These are phyloP conservation scores for Bombus huntii DNA, from an alignment of 1,140 invertebrate genomes.

Conservation along the genomic window DNA sequence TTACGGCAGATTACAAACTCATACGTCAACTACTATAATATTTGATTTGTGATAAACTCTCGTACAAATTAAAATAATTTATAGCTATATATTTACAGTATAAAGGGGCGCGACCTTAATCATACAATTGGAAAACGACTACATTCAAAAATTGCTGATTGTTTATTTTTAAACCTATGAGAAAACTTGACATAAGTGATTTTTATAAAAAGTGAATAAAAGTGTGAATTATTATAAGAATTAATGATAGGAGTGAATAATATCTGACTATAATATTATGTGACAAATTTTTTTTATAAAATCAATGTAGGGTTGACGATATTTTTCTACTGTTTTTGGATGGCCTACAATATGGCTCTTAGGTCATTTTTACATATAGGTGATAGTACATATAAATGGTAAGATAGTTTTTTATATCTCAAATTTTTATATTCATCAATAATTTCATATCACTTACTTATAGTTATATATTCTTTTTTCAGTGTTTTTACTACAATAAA, in stretches of 20 bases:
- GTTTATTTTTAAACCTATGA: not conserved
- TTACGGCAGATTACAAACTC: not conserved
- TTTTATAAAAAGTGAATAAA: slow-evolving; percentile 14
- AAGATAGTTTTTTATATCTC: slow-evolving; percentile 23
- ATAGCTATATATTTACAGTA: not conserved
- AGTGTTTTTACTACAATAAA: slow-evolving; percentile 40
- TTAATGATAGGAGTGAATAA: not conserved
- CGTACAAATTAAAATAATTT: not conserved
- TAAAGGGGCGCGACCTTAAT: too few relatives aligned
- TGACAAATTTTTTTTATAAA: not conserved
- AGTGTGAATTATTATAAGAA: slow-evolving; percentile 7
- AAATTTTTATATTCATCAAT: not conserved
- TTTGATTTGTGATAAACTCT: not conserved
- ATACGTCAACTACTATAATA: not conserved
- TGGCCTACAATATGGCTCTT: slow-evolving; percentile 59
- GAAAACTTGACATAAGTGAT: not conserved
- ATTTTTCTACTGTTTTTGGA: not conserved
- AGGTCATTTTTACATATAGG: slow-evolving; percentile 66
- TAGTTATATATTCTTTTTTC: slow-evolving; percentile 41
- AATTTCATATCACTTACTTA: not conserved
- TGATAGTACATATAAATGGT: slow-evolving; percentile 69
- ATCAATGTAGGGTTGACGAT: not conserved
- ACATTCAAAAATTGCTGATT: not conserved
- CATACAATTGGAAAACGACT: not conserved
- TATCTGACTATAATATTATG: not conserved